A percentile compares a stretch with the other conserved stretches of the same genome.
phyloP scores from a whole-genome alignment of 2,888 invertebrate species.

The Oeneis ivallda region DNA sequence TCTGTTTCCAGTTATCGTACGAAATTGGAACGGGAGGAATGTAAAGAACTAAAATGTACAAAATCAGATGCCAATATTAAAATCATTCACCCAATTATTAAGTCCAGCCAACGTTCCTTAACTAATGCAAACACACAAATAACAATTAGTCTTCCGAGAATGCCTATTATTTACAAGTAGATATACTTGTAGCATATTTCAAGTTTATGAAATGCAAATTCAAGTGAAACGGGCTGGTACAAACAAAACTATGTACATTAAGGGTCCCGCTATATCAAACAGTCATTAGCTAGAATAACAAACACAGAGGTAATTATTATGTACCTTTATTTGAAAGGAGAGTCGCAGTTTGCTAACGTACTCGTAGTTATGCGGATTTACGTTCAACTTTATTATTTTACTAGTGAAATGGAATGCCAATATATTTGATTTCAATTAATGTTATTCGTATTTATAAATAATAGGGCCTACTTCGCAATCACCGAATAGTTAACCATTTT shows the following conservation, averaged over 20 bases:
- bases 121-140: neutral
- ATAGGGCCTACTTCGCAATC: too few relatives aligned
- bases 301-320: slow-evolving; percentile 46
- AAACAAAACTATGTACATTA: slow-evolving; percentile 45
- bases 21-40: too few relatives aligned
- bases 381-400: neutral
- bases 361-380: slow-evolving; percentile 12
- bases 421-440: neutral
- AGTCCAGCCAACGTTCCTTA: too few relatives aligned
- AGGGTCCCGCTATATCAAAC: slow-evolving; percentile 47
- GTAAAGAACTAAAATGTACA: too few relatives aligned
- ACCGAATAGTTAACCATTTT: too few relatives aligned
- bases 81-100: too few relatives aligned
- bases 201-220: slow-evolving; percentile 29
- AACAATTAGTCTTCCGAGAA: neutral
- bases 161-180: neutral
- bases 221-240: slow-evolving; percentile 24
- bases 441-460: neutral
- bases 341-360: slow-evolving; percentile 19
- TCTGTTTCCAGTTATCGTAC: too few relatives aligned
- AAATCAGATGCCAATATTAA: too few relatives aligned
- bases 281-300: slow-evolving; percentile 48
- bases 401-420: neutral
- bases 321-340: slow-evolving; percentile 33
- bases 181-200: slow-evolving; percentile 7